Evolutionary conservation across 1,140 invertebrate genomes (phyloP).

Genomic region (Polyergus mexicanus): DNA sequence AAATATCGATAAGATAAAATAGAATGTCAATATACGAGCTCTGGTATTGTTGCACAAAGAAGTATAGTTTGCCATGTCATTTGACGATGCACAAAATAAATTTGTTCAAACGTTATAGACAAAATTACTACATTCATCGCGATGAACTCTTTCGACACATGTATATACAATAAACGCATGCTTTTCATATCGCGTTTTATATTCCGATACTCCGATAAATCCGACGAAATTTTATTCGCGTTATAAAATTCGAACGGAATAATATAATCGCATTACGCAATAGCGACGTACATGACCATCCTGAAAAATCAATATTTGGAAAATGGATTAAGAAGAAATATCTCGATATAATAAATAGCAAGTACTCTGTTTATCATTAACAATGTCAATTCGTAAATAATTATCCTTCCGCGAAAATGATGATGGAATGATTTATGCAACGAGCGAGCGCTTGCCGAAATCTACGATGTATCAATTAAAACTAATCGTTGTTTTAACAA

Average conservation of each 20-base stretch:
- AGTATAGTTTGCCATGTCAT: slow-evolving; percentile 7
- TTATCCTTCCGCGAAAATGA: slow-evolving; percentile 4
- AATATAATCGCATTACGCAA: neutral
- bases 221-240: slow-evolving; percentile 14
- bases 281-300: neutral
- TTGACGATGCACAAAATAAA: neutral
- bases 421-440: slow-evolving; percentile 43
- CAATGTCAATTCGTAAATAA: slow-evolving; percentile 47
- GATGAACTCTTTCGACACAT: slow-evolving; percentile 32
- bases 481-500: slow-evolving; percentile 56
- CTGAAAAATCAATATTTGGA: slow-evolving; percentile 30
- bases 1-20: slow-evolving; percentile 23
- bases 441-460: slow-evolving; percentile 7
- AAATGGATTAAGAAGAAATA: slow-evolving; percentile 7
- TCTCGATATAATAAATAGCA: slow-evolving; percentile 32
- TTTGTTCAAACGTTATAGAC: slow-evolving; percentile 24
- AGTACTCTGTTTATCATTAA: neutral
- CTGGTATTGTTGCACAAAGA: slow-evolving; percentile 8
- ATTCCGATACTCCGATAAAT: slow-evolving; percentile 27
- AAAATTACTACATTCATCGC: slow-evolving; percentile 23
- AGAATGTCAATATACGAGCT: slow-evolving; percentile 11
- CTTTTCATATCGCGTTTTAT: slow-evolving; percentile 19
- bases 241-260: neutral
- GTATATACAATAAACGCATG: neutral
- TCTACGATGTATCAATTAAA: slow-evolving; percentile 36